Conservation (phyloP, 1,140 invertebrate species). For the Drosophila sp. region DNA sequence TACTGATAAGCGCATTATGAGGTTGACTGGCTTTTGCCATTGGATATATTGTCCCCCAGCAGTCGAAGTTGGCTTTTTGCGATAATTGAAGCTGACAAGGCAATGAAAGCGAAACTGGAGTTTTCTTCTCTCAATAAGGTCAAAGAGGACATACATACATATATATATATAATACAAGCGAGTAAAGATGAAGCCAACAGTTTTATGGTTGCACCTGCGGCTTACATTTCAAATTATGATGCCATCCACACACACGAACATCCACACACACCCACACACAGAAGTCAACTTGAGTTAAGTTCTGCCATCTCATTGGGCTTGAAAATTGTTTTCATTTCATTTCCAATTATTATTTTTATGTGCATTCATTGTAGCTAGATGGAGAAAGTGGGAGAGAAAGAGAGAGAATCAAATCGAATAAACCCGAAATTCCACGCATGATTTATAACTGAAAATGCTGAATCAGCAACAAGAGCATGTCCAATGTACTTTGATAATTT, state of each 20-base stretch:
- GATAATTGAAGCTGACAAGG: constrained; percentile 34
- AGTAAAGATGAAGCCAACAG: constrained; percentile 16
- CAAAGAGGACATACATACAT: constrained; percentile 50
- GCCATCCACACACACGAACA: constrained; percentile 15
- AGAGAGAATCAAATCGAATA: neutral
- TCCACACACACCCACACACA: neutral
- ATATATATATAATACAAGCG: neutral
- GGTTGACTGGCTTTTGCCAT: constrained; percentile 50
- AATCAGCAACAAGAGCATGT: constrained; percentile 57
- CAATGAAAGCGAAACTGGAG: constrained; percentile 6
- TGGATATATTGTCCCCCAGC: constrained; percentile 23
- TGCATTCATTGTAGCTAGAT: constrained; percentile 71
- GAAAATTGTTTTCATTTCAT: constrained; percentile 77
- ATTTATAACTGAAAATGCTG: constrained; percentile 64
- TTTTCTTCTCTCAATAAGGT: constrained; percentile 28
- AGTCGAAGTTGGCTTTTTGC: neutral
- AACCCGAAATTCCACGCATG: constrained; percentile 47
- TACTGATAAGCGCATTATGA: constrained; percentile 76
- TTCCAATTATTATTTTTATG: constrained; percentile 81
- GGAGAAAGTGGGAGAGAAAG: neutral
- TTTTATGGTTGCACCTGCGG: constrained; percentile 44
- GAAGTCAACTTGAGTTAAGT: neutral
- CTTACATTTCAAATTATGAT: constrained; percentile 38
- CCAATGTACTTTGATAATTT: constrained; percentile 79
- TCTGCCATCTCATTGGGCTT: constrained; percentile 68